Base-by-base conservation (phyloP, 2,113 vertebrate species). In the Nyctereutes procyonoides region DNA sequence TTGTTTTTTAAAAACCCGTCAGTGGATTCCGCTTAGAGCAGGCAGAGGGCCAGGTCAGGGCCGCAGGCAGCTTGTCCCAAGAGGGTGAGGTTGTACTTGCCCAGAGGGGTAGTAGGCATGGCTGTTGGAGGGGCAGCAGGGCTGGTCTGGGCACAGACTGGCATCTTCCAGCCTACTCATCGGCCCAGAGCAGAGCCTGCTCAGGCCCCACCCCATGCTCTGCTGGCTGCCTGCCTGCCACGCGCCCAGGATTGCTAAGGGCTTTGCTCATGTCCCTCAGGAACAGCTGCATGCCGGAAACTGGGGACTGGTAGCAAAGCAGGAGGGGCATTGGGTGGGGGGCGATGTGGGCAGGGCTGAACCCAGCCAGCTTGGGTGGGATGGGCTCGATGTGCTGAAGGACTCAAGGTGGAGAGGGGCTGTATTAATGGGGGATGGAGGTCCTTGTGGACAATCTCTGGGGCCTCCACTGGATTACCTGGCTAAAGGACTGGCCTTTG, bases 171-270 rank as follows among this genome's bases (percentile, higher is more conserved):
- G 96, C 93, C 85, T 98, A 96, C 98, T 98, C 98, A 98, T 98
- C 97, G 88, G 98, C 98, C 97, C 98, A 98, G 98, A 98, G 96
- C 97, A 97, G 98, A 98, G 98, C 98, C 98, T 98, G 98, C 97
- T 97, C 79, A 98, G 98, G 93, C 98, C 96, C 98, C 97, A 71
- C 99, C 98, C 97, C 62, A 0, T 85, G 90, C 97, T 97, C 98
- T 98, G 97, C 95, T 98, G 98, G 98, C 98, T 98, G 98, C 77
- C 98, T 98, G 98, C 97, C 98, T 98, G 99, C 99, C 99, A 99
- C 99, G 97, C 30, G 98, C 98, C 98, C 98, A 97, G 98, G 98
- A 99, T 98, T 98, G 98, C 98, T 98, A 96, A 98, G 0, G 74
- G 98, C 97, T 98, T 99, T 98, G 98, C 98, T 98, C 97, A 97